Conservation (phyloP, 2,888 invertebrate genomes). For the Noctua fimbriata region DNA sequence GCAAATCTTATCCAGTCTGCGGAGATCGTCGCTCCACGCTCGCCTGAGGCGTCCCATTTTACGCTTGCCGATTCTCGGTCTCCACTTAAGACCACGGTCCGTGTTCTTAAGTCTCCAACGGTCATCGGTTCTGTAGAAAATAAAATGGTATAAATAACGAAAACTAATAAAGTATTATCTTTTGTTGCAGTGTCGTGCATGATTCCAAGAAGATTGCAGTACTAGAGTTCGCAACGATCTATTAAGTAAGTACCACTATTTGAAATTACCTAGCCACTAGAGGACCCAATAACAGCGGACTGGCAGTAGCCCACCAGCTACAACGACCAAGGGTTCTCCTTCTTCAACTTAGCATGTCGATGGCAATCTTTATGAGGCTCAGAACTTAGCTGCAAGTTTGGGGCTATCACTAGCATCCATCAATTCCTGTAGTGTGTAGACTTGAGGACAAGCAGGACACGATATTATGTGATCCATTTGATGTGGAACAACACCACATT, state of each 20-base stretch:
- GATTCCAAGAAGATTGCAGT: slow-evolving; percentile 59
- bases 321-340: neutral
- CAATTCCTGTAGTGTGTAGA: neutral
- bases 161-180: slow-evolving; percentile 8
- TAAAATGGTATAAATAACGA: neutral
- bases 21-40: too few species aligned
- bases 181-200: slow-evolving; percentile 70
- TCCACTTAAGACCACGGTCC: too few species aligned
- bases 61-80: too few species aligned
- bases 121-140: too few species aligned
- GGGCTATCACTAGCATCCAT: neutral
- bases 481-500: neutral
- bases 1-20: too few species aligned
- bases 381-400: neutral
- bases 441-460: neutral
- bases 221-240: slow-evolving; percentile 57
- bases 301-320: neutral
- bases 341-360: neutral
- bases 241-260: slow-evolving; percentile 60
- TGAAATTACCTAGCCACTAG: neutral
- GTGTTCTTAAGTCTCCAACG: too few species aligned
- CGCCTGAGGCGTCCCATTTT: too few species aligned
- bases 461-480: neutral
- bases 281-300: too few species aligned
- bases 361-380: neutral